A percentile compares a stretch with the other conserved stretches of the same genome.
Conservation (phyloP, 2,888 invertebrate genomes). For the Drosophila eohydei region DNA sequence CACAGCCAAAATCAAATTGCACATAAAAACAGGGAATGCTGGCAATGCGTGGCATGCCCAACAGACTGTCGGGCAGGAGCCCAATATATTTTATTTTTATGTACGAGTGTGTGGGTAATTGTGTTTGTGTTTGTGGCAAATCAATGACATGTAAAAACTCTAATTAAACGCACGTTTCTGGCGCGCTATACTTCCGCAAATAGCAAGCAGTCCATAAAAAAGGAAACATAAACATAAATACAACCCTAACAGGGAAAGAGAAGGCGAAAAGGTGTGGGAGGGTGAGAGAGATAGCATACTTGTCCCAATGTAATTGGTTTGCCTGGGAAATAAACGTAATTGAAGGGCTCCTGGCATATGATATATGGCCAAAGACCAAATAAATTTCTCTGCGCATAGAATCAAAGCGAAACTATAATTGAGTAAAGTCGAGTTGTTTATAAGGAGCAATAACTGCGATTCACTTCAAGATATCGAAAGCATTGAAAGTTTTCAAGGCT, state of each 20-base stretch:
- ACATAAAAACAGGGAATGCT: constrained; percentile 43
- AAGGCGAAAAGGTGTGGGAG: background rate
- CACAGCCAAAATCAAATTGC: constrained; percentile 61
- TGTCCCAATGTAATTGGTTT: constrained; percentile 32
- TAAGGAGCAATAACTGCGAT: background rate
- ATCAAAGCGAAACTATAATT: constrained; percentile 30
- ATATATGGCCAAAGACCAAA: constrained; percentile 33
- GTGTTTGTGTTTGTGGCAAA: constrained; percentile 55
- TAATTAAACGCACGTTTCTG: constrained; percentile 75
- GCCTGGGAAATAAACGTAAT: constrained; percentile 32
- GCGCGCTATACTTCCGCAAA: constrained; percentile 36
- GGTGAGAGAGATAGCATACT: constrained; percentile 11
- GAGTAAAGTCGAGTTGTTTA: constrained; percentile 12
- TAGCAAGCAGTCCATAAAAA: constrained; percentile 40
- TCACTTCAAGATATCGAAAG: background rate
- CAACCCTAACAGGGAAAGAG: constrained; percentile 11
- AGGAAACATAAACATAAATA: constrained; percentile 14
- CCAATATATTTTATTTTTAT: constrained; percentile 35
- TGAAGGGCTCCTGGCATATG: constrained; percentile 44
- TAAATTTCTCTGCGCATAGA: background rate
- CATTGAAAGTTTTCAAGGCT: no score
- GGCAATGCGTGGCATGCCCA: constrained; percentile 46
- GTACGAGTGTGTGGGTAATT: constrained; percentile 21
- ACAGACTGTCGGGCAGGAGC: background rate
- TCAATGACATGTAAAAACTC: constrained; percentile 78